Percentiles rank a stretch among this genome's conserved stretches.
These are phyloP conservation scores for Pelosia muscerda DNA, from an alignment of 2,888 invertebrate genomes.

Conservation along the genomic window DNA sequence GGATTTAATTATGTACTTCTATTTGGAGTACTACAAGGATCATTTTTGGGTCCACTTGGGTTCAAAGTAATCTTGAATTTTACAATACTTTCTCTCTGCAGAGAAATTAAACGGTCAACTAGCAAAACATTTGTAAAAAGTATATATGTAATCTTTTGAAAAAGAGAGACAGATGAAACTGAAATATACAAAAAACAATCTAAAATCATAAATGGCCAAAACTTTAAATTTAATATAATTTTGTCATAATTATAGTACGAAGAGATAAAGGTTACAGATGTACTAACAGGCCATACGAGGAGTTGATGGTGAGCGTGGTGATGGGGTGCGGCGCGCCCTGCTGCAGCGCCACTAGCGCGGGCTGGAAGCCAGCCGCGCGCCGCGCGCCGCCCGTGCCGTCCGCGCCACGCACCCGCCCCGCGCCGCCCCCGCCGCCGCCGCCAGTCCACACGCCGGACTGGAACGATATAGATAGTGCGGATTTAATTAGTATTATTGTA, in stretches of 20 bases:
- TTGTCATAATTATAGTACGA: not conserved
- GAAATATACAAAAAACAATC: not conserved
- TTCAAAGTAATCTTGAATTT: no score
- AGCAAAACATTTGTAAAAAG: no score
- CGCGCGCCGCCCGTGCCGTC: constrained; percentile 86
- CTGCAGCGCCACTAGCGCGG: constrained; percentile 97
- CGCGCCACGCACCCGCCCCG: constrained; percentile 76
- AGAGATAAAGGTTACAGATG: not conserved
- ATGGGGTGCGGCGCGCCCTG: constrained; percentile 94
- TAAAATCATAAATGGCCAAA: not conserved
- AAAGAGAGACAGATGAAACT: no score
- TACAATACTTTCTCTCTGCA: no score
- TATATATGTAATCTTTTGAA: no score
- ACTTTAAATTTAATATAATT: not conserved
- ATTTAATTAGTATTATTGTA: no score
- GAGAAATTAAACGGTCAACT: no score
- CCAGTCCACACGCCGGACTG: constrained; percentile 63
- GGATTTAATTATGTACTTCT: no score
- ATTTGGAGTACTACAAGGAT: no score
- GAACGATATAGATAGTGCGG: not conserved
- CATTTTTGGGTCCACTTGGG: no score
- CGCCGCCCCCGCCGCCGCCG: constrained; percentile 46
- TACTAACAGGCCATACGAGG: constrained; percentile 98
- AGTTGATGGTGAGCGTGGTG: constrained; percentile 96
- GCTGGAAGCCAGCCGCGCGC: constrained; percentile 98